These are phyloP conservation scores for Chondrilla cf. caribensis DNA, from an alignment of 37 sponge, comb jelly and placozoan genomes.

Conservation along the genomic window DNA sequence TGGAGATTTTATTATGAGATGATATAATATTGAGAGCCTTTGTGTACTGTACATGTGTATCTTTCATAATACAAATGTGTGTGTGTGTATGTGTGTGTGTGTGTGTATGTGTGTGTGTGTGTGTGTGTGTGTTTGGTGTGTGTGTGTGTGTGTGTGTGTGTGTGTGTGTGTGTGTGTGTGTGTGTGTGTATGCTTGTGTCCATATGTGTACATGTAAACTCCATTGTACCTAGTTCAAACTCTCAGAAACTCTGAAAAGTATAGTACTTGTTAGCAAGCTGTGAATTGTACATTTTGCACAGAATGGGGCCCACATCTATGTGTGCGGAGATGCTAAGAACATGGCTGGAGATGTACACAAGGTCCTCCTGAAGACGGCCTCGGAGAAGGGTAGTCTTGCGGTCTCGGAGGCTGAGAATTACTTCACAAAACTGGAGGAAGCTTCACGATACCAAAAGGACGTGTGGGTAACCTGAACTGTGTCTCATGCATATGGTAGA, in stretches of 20 bases:
- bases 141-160: too few relatives aligned
- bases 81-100: not conserved
- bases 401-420: conserved; percentile 22
- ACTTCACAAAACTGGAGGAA: conserved; percentile 35
- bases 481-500: not conserved
- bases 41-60: not conserved
- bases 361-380: conserved; percentile 30
- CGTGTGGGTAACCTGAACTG: conserved; percentile 58
- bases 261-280: too few relatives aligned
- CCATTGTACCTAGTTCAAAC: too few relatives aligned
- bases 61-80: not conserved
- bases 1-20: too few relatives aligned
- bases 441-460: conserved; percentile 47
- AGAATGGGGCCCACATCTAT: conserved; percentile 45
- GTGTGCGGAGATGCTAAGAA: conserved; percentile 60
- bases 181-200: too few relatives aligned
- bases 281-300: too few relatives aligned
- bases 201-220: too few relatives aligned
- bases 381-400: not conserved
- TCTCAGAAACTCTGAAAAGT: too few relatives aligned
- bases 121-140: too few relatives aligned
- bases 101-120: conserved; percentile 8
- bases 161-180: too few relatives aligned
- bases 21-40: not conserved
- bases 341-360: conserved; percentile 64